These are phyloP conservation scores for Laspeyria flexula DNA, from an alignment of 2,888 invertebrate species.

Conservation along the genomic window DNA sequence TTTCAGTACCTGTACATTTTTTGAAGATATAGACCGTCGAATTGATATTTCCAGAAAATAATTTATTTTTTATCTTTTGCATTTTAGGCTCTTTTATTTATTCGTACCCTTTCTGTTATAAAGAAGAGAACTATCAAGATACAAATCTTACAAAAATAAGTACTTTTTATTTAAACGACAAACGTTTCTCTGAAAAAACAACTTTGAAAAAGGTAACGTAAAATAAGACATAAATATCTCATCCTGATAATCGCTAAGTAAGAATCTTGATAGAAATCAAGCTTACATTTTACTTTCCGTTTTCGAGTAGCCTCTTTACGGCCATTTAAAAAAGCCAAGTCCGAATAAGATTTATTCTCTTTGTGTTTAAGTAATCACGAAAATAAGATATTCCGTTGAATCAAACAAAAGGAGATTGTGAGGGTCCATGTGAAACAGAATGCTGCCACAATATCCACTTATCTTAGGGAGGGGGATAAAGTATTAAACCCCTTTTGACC, in stretches of 20 bases:
- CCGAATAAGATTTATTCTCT: background rate
- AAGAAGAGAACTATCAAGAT: background rate
- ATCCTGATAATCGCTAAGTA: background rate
- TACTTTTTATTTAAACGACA: background rate
- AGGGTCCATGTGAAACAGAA: conserved; percentile 14
- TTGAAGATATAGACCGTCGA: no score
- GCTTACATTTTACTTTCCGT: background rate
- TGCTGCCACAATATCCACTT: conserved; percentile 25
- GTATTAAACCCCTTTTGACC: conserved; percentile 30
- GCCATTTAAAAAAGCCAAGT: background rate
- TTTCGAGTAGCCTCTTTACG: background rate
- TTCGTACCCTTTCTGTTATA: background rate
- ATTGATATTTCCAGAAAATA: no score
- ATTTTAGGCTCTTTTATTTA: no score
- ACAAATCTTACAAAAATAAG: background rate
- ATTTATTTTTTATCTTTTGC: no score
- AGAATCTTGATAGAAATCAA: background rate
- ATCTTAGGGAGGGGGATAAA: conserved; percentile 24
- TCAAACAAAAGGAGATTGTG: conserved; percentile 29
- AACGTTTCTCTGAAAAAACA: background rate
- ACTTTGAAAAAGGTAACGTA: background rate
- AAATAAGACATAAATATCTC: conserved; percentile 1
- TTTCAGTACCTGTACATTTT: no score
- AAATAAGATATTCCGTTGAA: conserved; percentile 2
- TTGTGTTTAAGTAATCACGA: conserved; percentile 21